Percentiles rank a stretch among this genome's conserved stretches.
These are phyloP conservation scores for Thryonomys swinderianus DNA, from an alignment of 2,113 vertebrate species.

Conservation along the genomic window DNA sequence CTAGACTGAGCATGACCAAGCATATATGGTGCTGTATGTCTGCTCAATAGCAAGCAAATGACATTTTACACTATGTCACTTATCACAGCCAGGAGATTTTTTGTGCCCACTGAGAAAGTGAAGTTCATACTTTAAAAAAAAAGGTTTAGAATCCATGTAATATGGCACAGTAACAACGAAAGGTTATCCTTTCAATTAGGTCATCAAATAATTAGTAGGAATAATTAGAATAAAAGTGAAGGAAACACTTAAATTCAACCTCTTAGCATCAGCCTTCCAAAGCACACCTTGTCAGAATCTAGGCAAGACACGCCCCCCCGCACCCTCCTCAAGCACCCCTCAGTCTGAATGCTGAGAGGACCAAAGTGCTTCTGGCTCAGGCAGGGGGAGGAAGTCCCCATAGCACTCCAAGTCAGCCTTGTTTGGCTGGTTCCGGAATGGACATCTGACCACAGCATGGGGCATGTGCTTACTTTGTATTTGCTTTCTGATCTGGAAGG, in stretches of 20 bases:
- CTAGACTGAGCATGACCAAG: not conserved
- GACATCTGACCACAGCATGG: constrained; percentile 76
- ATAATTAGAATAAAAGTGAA: constrained; percentile 26
- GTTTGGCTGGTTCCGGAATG: constrained; percentile 60
- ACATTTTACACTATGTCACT: not conserved
- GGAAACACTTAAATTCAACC: not conserved
- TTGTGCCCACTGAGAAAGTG: not conserved
- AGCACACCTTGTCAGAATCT: constrained; percentile 53
- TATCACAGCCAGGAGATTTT: not conserved
- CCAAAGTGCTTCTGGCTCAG: too few species aligned
- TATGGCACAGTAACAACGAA: not conserved
- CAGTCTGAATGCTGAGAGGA: too few species aligned
- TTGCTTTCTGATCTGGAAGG: constrained; percentile 94
- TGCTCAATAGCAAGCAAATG: not conserved
- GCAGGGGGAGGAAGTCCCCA: constrained; percentile 75
- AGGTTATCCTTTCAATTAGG: not conserved
- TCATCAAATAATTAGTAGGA: too few species aligned
- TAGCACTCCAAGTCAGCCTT: constrained; percentile 72
- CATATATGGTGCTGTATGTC: not conserved
- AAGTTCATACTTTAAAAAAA: not conserved
- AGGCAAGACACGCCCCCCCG: constrained; percentile 64
- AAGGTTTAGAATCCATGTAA: not conserved
- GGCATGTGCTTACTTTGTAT: constrained; percentile 93
- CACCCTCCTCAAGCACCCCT: too few species aligned
- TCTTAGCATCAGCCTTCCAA: not conserved